A percentile compares a stretch with the other conserved stretches of the same genome.
These are phyloP conservation scores for Pemphigus obesinymphae DNA, from an alignment of 1,140 invertebrate species.

Conservation along the genomic window DNA sequence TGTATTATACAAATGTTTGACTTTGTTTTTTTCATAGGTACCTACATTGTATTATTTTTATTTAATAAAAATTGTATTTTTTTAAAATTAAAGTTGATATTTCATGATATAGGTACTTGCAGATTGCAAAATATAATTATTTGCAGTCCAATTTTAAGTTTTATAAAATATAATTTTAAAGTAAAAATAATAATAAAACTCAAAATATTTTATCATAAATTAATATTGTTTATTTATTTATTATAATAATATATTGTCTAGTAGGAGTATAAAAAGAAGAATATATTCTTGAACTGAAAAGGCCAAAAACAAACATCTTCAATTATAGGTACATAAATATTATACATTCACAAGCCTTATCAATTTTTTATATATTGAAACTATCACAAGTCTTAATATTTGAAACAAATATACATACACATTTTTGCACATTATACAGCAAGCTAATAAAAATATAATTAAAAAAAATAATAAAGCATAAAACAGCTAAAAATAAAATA, in stretches of 20 bases:
- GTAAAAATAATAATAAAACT: not conserved
- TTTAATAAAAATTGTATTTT: no score
- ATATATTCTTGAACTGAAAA: constrained; percentile 23
- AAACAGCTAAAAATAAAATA: constrained; percentile 11
- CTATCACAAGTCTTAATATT: constrained; percentile 36
- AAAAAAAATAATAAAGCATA: constrained; percentile 9
- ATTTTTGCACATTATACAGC: not conserved
- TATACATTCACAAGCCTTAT: constrained; percentile 40
- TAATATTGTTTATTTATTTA: constrained; percentile 32
- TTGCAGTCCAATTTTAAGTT: no score
- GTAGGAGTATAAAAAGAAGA: constrained; percentile 41
- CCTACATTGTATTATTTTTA: no score
- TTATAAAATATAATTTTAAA: not conserved
- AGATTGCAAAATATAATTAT: no score
- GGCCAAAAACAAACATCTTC: constrained; percentile 29
- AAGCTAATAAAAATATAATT: constrained; percentile 13
- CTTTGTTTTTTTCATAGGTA: no score
- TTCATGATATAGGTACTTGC: no score
- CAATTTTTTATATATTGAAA: constrained; percentile 25
- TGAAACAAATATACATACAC: constrained; percentile 22
- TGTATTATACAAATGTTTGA: no score
- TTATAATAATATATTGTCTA: constrained; percentile 27
- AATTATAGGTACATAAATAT: constrained; percentile 20
- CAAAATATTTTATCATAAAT: constrained; percentile 18
- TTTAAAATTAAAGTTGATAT: no score